A percentile compares a stretch with the other conserved stretches of the same genome.
Conservation (phyloP, 35 echinoderm and acorn worm species). For the Lytechinus variegatus region DNA sequence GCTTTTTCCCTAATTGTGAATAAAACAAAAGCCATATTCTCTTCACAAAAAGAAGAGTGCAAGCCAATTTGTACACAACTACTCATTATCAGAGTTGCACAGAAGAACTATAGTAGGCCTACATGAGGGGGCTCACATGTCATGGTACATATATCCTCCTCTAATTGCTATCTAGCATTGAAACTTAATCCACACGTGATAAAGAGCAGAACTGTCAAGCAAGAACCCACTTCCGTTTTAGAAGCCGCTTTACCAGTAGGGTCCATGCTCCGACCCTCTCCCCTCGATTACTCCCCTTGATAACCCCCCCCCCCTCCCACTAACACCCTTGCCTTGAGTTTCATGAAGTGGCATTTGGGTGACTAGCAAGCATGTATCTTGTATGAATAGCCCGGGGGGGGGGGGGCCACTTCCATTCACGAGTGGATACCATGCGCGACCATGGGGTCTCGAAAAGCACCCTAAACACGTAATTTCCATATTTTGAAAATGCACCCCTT, state of each 20-base stretch:
- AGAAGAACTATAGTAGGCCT: not conserved
- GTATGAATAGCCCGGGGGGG: too few species aligned
- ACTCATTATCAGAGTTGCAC: not conserved
- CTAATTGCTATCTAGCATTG: conserved; percentile 19
- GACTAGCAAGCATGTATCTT: too few species aligned
- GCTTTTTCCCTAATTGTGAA: not conserved
- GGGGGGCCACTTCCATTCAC: too few species aligned
- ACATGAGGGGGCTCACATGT: not conserved
- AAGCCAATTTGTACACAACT: not conserved
- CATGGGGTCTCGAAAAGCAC: too few species aligned
- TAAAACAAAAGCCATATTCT: not conserved
- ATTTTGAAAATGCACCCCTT: too few species aligned
- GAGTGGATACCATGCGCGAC: too few species aligned
- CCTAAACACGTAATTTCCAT: too few species aligned
- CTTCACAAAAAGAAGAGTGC: not conserved
- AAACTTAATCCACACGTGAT: conserved; percentile 18
- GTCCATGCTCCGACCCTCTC: not conserved
- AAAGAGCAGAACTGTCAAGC: not conserved
- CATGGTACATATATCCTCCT: not conserved
- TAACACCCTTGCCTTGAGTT: not conserved
- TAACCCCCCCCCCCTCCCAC: not conserved
- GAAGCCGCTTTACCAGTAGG: not conserved
- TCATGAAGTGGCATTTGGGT: too few species aligned
- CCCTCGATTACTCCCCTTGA: not conserved
- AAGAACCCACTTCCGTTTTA: not conserved